phyloP scores from a whole-genome alignment of 2,888 invertebrate genomes.

The Aphodius sticticus region DNA sequence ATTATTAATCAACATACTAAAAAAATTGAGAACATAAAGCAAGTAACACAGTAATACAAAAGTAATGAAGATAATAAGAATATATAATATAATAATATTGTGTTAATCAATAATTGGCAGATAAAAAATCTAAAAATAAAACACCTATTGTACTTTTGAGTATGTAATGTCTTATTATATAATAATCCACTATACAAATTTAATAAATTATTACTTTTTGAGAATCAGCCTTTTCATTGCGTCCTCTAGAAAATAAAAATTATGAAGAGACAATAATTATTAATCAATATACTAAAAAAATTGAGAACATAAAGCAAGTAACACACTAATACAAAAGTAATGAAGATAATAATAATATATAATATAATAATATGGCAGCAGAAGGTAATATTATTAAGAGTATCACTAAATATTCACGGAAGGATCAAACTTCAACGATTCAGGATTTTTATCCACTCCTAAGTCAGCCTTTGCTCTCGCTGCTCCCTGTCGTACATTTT shows the following conservation, averaged over 20 bases:
- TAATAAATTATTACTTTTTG: background rate
- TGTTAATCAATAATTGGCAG: background rate
- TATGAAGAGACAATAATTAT: background rate
- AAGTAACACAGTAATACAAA: background rate
- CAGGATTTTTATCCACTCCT: slow-evolving; percentile 48
- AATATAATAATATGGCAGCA: background rate
- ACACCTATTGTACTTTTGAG: no score
- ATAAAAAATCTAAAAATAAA: no score
- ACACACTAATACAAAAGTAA: background rate
- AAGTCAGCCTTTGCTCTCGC: slow-evolving; percentile 51
- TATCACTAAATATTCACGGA: slow-evolving; percentile 27
- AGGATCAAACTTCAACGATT: slow-evolving; percentile 54
- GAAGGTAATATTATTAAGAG: background rate
- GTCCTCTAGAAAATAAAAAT: background rate
- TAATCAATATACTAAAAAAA: background rate
- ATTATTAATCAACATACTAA: no score
- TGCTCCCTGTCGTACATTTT: slow-evolving; percentile 49
- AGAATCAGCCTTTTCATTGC: background rate
- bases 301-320: background rate
- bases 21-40: no score
- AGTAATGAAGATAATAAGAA: no score
- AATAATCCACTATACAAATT: background rate
- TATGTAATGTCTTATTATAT: background rate
- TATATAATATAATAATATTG: background rate
- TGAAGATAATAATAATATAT: background rate